phyloP scores from a whole-genome alignment of 2,797 vertebrate genomes.

The Bradypodion pumilum region DNA sequence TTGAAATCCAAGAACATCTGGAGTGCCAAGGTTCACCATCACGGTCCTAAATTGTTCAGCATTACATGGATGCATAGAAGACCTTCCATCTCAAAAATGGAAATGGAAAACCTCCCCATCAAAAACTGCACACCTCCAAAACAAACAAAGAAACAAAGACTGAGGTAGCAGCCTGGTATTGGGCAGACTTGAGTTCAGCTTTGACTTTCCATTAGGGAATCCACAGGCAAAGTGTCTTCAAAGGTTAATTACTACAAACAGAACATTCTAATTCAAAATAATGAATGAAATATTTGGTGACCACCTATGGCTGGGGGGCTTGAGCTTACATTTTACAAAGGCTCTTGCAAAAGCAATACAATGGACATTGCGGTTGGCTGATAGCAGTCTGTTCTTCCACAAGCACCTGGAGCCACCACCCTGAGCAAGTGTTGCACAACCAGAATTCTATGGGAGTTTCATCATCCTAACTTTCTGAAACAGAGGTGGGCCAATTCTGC shows the following conservation, averaged over 20 bases:
- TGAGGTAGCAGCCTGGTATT: neutral
- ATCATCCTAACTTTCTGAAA: slow-evolving; percentile 1
- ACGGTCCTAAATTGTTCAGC: neutral
- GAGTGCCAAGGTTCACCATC: too few species aligned
- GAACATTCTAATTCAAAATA: neutral
- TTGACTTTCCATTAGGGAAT: neutral
- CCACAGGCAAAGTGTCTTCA: neutral
- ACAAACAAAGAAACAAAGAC: neutral
- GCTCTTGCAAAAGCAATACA: neutral
- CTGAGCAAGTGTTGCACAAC: neutral
- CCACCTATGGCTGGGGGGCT: too few species aligned
- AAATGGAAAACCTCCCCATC: neutral
- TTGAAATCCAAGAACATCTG: too few species aligned
- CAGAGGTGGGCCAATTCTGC: slow-evolving; percentile 3
- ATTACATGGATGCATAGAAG: too few species aligned
- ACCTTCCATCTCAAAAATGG: neutral
- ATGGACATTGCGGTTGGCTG: neutral
- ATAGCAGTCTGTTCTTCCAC: neutral
- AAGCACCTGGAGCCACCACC: slow-evolving; percentile 17
- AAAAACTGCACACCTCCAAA: neutral
- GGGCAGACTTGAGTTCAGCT: neutral
- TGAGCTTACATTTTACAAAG: neutral
- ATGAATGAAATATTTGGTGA: neutral
- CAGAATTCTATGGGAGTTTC: slow-evolving; percentile 12
- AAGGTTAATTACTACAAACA: neutral